Percentiles rank a stretch among this genome's conserved stretches.
phyloP scores from a whole-genome alignment of 2,797 vertebrate genomes.

The Parambassis ranga region DNA sequence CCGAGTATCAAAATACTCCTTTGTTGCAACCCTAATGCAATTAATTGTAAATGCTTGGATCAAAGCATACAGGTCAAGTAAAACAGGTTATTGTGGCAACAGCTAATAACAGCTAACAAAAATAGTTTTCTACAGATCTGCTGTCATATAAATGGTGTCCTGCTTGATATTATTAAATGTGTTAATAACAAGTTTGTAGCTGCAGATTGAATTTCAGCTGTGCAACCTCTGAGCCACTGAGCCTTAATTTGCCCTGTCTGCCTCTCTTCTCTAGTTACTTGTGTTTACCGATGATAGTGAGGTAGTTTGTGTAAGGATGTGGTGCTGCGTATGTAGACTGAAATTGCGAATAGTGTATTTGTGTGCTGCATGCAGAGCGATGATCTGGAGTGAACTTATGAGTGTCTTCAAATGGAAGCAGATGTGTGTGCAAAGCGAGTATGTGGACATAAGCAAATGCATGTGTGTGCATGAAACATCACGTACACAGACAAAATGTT shows the following conservation, averaged over 20 bases:
- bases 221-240: not conserved
- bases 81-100: no score
- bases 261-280: not conserved
- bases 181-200: no score
- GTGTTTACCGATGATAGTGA: not conserved
- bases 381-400: not conserved
- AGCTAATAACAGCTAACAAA: no score
- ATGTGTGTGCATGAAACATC: not conserved
- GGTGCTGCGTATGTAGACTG: not conserved
- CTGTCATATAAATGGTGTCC: no score
- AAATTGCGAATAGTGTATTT: not conserved
- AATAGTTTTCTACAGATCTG: no score
- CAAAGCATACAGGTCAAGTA: no score
- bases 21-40: no score
- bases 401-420: not conserved
- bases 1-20: no score
- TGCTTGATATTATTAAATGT: no score
- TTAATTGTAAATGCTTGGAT: no score
- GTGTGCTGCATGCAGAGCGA: not conserved
- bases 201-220: conserved; percentile 4
- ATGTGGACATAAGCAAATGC: not conserved
- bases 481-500: not conserved
- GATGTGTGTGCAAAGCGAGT: not conserved
- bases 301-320: not conserved
- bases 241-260: conserved; percentile 17